Evolutionary conservation across 2,888 invertebrate species (phyloP).

Genomic region (Eudasyphora cyanicolor): DNA sequence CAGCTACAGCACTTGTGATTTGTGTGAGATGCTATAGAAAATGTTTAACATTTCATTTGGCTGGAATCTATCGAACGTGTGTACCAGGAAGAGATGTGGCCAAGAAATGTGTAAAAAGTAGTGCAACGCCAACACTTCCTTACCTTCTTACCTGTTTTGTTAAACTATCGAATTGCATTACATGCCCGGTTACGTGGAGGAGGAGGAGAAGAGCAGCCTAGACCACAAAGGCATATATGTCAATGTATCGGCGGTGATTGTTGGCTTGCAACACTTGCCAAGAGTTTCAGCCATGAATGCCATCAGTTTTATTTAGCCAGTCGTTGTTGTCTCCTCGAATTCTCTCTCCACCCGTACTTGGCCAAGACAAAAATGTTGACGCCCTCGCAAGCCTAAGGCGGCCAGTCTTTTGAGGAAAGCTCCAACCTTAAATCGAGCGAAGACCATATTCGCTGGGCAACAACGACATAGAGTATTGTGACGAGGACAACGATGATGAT

Average conservation of each 20-base stretch:
- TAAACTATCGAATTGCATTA: slow-evolving; percentile 62
- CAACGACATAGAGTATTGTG: slow-evolving; percentile 13
- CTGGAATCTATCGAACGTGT: background rate
- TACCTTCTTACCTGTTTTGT: slow-evolving; percentile 40
- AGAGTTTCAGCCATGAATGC: slow-evolving; percentile 11
- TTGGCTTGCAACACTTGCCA: slow-evolving; percentile 53
- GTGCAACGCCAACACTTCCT: slow-evolving; percentile 64
- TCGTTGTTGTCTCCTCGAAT: background rate
- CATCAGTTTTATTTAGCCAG: background rate
- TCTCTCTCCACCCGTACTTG: background rate
- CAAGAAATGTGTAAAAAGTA: slow-evolving; percentile 39
- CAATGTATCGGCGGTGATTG: background rate
- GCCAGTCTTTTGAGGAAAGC: slow-evolving; percentile 44
- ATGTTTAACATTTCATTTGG: background rate
- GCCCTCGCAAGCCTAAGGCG: slow-evolving; percentile 70
- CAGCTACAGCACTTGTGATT: too few relatives aligned
- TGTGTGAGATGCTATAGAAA: slow-evolving; percentile 14
- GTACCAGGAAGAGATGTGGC: background rate
- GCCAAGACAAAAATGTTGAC: slow-evolving; percentile 69
- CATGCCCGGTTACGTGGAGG: too few relatives aligned
- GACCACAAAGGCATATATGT: background rate
- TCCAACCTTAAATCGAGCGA: slow-evolving; percentile 8
- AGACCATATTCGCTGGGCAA: slow-evolving; percentile 7
- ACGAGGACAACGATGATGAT: slow-evolving; percentile 47
- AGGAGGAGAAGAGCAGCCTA: too few relatives aligned